Evolutionary conservation across 1,140 invertebrate genomes (phyloP), one percentile per base, ranked within the genome.

Genomic region (Cydia fagiglandana): DNA sequence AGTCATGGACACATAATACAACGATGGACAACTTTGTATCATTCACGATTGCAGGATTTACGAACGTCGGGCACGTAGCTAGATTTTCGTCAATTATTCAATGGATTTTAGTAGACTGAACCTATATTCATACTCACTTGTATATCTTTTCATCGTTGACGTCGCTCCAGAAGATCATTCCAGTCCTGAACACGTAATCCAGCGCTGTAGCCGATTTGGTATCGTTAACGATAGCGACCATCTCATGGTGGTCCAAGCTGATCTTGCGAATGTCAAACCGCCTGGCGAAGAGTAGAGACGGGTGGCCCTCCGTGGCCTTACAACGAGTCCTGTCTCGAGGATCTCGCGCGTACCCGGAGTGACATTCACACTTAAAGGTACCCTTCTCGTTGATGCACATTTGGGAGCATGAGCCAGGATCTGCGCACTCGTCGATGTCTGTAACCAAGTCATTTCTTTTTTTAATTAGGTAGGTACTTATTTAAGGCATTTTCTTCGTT

Each of bases 161-260:
- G 93, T 99, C 98, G 86, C 97, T 98, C 98, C 98, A 99, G 85
- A 98, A 98, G 73, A 99, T 96, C 95, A 97, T 97, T 73, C 97
- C 96, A 4, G 97, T 97, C 76, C 96, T 94, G 90, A 98, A 98
- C 2, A 98, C 97, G 85, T 97, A 98, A 87, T 98, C 98, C 3
- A 99, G 89, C 0, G 97, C 97, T 0, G 97, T 97, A 0, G 97
- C 96, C 76, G 96, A 97, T 84, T 97, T 96, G 0, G 97, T 97
- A 78, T 96, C 95, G 79, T 98, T 98, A 2, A 97, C 96, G 77
- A 98, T 97, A 3, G 95, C 95, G 3, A 98, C 98, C 95, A 97
- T 98, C 93, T 97, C 97, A 90, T 96, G 96, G 85, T 97, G 97
- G 83, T 98, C 97, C 10, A 98, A 93, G 28, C 97, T 96, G 77